A percentile compares a stretch with the other conserved stretches of the same genome.
Conservation (phyloP, 2,113 vertebrate species). For the Fregetta grallaria region DNA sequence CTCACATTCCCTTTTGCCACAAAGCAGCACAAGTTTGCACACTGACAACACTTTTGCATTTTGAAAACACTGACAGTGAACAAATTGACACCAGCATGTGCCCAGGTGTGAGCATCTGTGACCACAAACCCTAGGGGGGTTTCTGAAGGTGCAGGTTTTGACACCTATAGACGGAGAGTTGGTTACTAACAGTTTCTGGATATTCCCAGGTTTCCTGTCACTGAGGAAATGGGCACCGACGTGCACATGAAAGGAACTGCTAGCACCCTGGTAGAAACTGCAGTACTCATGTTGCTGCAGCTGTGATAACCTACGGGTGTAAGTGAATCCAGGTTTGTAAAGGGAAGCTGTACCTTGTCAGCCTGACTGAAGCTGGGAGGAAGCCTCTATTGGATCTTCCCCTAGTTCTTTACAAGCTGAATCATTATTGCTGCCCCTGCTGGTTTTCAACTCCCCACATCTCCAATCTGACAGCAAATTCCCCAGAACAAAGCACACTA, state of each 20-base stretch:
- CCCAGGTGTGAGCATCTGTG: rapidly evolving
- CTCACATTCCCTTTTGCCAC: not conserved
- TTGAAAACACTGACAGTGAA: not conserved
- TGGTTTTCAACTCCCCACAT: not conserved
- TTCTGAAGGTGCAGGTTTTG: not conserved
- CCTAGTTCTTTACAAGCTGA: not conserved
- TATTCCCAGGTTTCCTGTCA: not conserved
- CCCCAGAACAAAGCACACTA: not conserved
- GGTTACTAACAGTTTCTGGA: not conserved
- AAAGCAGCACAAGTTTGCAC: not conserved
- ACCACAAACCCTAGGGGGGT: not conserved
- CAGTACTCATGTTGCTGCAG: not conserved
- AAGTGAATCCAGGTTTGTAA: not conserved
- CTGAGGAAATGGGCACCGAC: not conserved
- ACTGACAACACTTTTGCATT: rapidly evolving
- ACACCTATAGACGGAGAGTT: not conserved
- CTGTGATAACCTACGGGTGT: not conserved
- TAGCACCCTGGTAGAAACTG: not conserved
- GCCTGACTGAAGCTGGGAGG: not conserved
- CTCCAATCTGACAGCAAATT: not conserved
- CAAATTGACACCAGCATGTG: not conserved
- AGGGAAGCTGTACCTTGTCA: not conserved
- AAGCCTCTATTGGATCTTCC: not conserved
- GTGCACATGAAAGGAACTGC: not conserved
- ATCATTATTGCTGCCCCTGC: not conserved